Base-by-base conservation (phyloP, 2,797 vertebrate species). In the Sardinella longiceps region DNA sequence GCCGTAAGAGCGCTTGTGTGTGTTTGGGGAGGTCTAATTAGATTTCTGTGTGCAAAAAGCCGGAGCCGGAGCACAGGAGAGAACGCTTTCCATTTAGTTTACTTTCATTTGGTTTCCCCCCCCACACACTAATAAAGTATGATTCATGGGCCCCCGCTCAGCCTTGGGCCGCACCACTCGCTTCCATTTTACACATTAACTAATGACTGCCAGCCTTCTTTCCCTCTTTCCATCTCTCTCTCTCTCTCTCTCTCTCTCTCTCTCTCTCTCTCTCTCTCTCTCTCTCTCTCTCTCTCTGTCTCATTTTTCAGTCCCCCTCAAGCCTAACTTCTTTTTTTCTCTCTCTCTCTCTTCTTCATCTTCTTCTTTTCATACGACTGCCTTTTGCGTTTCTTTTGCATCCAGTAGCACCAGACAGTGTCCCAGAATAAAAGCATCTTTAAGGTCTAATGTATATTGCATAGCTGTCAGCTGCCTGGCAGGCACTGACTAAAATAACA, bases 21-120 rank as follows among this genome's bases (percentile, higher is more conserved):
- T 48, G 46, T 48, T 95, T 95, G 93, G 93, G 91, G 94, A 89
- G 6, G 88, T 87, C 91, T 95, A 95, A 94, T 95, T 93, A 92
- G 94, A 94, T 95, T 93, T 93, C 91, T 92, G 91, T 89, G 91
- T 90, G 90, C 89, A 3, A 66, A 89, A 89, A 90, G 88, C 92
- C 93, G 94, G 88, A 90, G 87, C 93, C 93, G 92, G 92, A 90
- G 90, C 90, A 25, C 91, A 92, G 51, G 20, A 53, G 51, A 53
- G 18, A 53, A 23, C 2, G 3, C 51, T 23, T 23, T 20, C 51
- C 25, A 66, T 66, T 66, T 66, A 66, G 25, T 66, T 66, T 66
- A 28, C 28, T 87, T 95, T 94, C 91, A 92, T 91, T 94, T 94
- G 46, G 11, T 12, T n/a, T n/a, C 7, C 90, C 23, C 94, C 90